Evolutionary conservation across 1,140 invertebrate species (phyloP).

Genomic region (Caenorhabditis latens): DNA sequence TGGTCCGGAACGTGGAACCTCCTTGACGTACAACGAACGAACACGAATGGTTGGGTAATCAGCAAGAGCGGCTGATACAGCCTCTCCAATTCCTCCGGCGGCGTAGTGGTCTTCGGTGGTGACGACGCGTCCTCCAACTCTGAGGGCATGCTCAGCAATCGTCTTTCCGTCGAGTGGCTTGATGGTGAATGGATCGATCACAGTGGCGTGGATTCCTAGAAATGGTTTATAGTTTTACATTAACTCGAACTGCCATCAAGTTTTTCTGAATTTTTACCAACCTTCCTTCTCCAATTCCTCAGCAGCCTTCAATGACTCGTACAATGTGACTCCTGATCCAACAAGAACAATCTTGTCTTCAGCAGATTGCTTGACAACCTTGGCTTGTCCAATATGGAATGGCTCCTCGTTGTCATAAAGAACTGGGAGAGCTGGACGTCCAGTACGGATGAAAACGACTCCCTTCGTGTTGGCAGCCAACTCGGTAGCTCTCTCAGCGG

Average conservation of each 20-base stretch:
- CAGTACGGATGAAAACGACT: constrained; percentile 95
- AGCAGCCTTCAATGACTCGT: constrained; percentile 90
- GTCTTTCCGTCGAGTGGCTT: constrained; percentile 90
- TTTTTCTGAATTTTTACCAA: background rate
- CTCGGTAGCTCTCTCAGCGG: constrained; percentile 91
- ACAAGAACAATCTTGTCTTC: constrained; percentile 88
- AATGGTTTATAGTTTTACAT: background rate
- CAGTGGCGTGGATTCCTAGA: constrained; percentile 69
- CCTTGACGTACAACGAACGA: constrained; percentile 87
- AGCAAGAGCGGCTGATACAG: constrained; percentile 87
- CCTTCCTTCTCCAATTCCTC: constrained; percentile 82
- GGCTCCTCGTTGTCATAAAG: constrained; percentile 89
- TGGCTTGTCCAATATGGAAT: constrained; percentile 84
- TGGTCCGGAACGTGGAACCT: constrained; percentile 91
- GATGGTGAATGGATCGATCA: constrained; percentile 80
- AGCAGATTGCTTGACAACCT: constrained; percentile 83
- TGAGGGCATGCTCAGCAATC: constrained; percentile 86
- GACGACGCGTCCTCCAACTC: constrained; percentile 86
- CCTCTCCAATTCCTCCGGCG: constrained; percentile 94
- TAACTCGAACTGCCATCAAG: background rate
- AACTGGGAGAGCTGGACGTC: constrained; percentile 88
- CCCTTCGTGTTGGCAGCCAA: constrained; percentile 91
- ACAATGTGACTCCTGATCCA: constrained; percentile 91
- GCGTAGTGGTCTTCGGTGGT: constrained; percentile 98
- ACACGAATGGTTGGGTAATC: constrained; percentile 84